Evolutionary conservation across 1,140 invertebrate species (phyloP).

Genomic region (Anagrus nilaparvatae): DNA sequence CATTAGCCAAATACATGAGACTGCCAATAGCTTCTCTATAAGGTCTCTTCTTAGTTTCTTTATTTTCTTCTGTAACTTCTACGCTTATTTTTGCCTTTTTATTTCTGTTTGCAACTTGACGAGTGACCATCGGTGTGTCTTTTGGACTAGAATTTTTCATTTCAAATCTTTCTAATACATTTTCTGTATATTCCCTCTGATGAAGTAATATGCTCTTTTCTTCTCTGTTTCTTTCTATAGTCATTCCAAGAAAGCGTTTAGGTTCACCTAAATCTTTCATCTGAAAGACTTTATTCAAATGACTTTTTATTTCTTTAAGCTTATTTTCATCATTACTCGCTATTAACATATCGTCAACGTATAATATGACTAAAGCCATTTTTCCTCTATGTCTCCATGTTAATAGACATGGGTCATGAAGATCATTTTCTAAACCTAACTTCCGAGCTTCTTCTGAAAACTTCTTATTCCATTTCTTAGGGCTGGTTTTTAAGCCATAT

Average conservation of each 20-base stretch:
- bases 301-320: too few relatives aligned
- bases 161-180: constrained; percentile 20
- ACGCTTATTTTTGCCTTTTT: constrained; percentile 1
- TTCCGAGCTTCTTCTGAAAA: constrained; percentile 11
- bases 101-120: neutral
- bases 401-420: too few relatives aligned
- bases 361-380: too few relatives aligned
- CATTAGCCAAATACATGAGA: constrained; percentile 25
- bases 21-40: constrained; percentile 26
- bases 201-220: constrained; percentile 10
- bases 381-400: too few relatives aligned
- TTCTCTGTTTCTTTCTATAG: constrained; percentile 13
- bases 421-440: constrained; percentile 14
- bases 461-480: too few relatives aligned
- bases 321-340: too few relatives aligned
- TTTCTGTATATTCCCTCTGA: constrained; percentile 9
- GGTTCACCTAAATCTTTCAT: too few relatives aligned
- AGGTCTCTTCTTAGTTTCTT: constrained; percentile 15
- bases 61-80: neutral
- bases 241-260: constrained; percentile 9
- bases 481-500: constrained; percentile 16
- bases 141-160: constrained; percentile 24
- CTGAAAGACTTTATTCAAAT: constrained; percentile 12
- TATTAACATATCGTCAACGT: constrained; percentile 15
- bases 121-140: constrained; percentile 13